Evolutionary conservation across 2,113 vertebrate species (phyloP).

Genomic region (Atrichornis clamosus): DNA sequence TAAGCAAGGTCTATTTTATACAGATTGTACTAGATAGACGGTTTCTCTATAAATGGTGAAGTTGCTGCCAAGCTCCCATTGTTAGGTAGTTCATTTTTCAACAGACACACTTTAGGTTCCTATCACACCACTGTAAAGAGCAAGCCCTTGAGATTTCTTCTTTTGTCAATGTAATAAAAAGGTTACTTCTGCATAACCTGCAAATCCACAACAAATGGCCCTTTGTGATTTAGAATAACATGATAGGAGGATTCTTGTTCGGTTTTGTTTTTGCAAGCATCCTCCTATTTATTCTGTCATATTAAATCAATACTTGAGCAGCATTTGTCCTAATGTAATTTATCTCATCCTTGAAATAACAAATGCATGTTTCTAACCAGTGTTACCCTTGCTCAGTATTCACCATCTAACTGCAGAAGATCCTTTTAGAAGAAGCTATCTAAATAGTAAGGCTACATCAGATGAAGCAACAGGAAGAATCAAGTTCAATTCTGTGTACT

Average conservation of each 20-base stretch:
- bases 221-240: neutral
- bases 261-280: neutral
- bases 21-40: conserved; percentile 36
- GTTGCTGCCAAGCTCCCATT: conserved; percentile 36
- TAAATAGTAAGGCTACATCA: neutral
- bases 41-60: conserved; percentile 27
- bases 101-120: conserved; percentile 31
- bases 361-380: neutral
- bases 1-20: conserved; percentile 63
- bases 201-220: neutral
- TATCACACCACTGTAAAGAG: conserved; percentile 25
- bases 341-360: neutral
- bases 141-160: conserved; percentile 34
- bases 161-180: conserved; percentile 28
- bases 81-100: conserved; percentile 54
- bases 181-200: conserved; percentile 14
- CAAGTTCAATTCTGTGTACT: neutral
- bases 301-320: neutral
- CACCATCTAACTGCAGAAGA: neutral
- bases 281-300: neutral
- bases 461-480: neutral
- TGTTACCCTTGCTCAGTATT: neutral
- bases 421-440: neutral
- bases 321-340: neutral
- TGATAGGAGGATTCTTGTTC: neutral